Evolutionary conservation across 2,797 vertebrate species (phyloP).

Genomic region (Coccyzus lansbergi): DNA sequence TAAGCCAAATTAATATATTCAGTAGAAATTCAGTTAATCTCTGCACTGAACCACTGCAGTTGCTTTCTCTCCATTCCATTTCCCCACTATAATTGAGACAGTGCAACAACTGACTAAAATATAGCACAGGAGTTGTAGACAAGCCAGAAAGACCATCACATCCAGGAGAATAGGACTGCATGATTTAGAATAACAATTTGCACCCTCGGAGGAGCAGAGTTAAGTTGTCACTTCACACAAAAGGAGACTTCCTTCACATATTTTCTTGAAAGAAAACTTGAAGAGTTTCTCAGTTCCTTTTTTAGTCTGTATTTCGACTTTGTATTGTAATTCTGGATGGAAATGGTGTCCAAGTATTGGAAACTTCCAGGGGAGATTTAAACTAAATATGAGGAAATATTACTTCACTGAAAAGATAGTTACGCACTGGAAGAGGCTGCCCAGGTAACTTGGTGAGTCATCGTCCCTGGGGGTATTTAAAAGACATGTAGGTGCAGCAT

Average conservation of each 20-base stretch:
- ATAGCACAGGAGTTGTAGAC: not conserved
- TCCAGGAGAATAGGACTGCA: rapidly evolving
- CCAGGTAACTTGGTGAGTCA: too few relatives aligned
- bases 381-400: too few relatives aligned
- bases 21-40: not conserved
- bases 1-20: not conserved
- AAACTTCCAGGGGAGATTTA: too few relatives aligned
- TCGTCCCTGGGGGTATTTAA: too few relatives aligned
- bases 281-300: not conserved
- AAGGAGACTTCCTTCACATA: not conserved
- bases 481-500: too few relatives aligned
- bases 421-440: too few relatives aligned
- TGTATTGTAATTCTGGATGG: not conserved
- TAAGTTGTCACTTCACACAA: not conserved
- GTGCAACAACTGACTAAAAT: not conserved
- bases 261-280: not conserved
- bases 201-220: not conserved
- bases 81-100: not conserved
- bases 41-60: not conserved
- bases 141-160: not conserved
- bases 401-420: too few relatives aligned
- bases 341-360: not conserved
- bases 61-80: not conserved
- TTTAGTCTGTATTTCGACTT: not conserved
- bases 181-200: not conserved